Percentiles rank a stretch among this genome's conserved stretches.
Evolutionary conservation across 2,888 invertebrate species (phyloP).

Genomic region (Saturnia japonica): DNA sequence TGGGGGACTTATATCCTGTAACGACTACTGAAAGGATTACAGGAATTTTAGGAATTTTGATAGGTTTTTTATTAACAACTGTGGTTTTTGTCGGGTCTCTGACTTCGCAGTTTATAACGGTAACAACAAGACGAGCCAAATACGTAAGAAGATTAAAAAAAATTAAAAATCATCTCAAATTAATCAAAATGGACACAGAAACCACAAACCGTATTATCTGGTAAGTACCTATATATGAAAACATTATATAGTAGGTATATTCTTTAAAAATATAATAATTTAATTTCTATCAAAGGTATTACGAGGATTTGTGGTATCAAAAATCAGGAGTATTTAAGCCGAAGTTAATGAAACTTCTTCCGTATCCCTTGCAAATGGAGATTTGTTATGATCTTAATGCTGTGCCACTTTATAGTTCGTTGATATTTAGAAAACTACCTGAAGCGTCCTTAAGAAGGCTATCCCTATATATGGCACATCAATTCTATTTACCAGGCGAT

Average conservation of each 20-base stretch:
- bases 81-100: constrained; percentile 77
- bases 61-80: constrained; percentile 74
- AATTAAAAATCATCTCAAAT: constrained; percentile 68
- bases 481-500: constrained; percentile 79
- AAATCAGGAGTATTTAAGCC: constrained; percentile 76
- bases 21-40: constrained; percentile 66
- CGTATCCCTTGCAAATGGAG: constrained; percentile 77
- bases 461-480: constrained; percentile 76
- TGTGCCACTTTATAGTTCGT: constrained; percentile 73
- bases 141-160: constrained; percentile 69
- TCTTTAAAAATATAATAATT: not conserved
- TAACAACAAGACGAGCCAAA: constrained; percentile 70
- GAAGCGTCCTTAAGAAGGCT: constrained; percentile 78
- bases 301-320: constrained; percentile 78
- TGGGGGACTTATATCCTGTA: constrained; percentile 74
- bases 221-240: constrained; percentile 42
- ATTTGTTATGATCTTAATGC: constrained; percentile 78
- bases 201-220: constrained; percentile 69
- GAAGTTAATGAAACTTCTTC: constrained; percentile 64
- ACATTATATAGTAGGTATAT: not conserved
- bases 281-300: constrained; percentile 57
- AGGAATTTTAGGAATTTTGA: constrained; percentile 61
- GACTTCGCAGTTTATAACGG: constrained; percentile 76
- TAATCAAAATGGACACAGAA: constrained; percentile 68
- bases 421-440: constrained; percentile 77